Evolutionary conservation across 2,888 invertebrate species (phyloP).

Genomic region (Tineola bisselliella): DNA sequence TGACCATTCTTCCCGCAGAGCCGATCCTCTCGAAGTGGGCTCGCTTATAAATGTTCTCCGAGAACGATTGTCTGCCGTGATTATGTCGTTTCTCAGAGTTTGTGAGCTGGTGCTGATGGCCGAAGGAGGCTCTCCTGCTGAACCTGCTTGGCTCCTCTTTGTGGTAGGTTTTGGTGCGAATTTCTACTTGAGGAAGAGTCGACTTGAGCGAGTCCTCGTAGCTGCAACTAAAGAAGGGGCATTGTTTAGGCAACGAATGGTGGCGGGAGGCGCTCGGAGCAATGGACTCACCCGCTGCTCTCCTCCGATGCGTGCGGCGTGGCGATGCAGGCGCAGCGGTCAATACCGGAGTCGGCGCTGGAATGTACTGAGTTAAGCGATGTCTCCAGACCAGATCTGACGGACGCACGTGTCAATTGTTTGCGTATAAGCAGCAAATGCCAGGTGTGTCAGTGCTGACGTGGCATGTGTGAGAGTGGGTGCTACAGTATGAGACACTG

Average conservation of each 20-base stretch:
- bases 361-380: conserved; percentile 84
- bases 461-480: no score
- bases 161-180: conserved; percentile 29
- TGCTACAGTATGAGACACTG: no score
- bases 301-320: conserved; percentile 74
- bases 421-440: no score
- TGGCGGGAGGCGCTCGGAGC: no score
- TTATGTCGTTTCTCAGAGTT: conserved; percentile 29
- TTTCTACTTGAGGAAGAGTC: conserved; percentile 52
- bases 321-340: conserved; percentile 73
- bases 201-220: conserved; percentile 85
- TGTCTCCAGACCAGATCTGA: conserved; percentile 69
- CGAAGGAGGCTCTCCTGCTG: conserved; percentile 47
- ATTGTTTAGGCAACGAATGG: no score
- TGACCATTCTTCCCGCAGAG: conserved; percentile 32
- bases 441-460: no score
- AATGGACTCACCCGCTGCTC: conserved; percentile 73
- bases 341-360: conserved; percentile 83
- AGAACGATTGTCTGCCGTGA: conserved; percentile 50
- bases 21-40: conserved; percentile 33
- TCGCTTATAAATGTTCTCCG: conserved; percentile 36
- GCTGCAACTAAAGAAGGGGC: conserved; percentile 76
- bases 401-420: neutral
- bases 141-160: conserved; percentile 31
- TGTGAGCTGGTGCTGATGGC: conserved; percentile 37